These are phyloP conservation scores for Drosophila repletoides DNA, from an alignment of 1,140 invertebrate genomes.

Conservation along the genomic window DNA sequence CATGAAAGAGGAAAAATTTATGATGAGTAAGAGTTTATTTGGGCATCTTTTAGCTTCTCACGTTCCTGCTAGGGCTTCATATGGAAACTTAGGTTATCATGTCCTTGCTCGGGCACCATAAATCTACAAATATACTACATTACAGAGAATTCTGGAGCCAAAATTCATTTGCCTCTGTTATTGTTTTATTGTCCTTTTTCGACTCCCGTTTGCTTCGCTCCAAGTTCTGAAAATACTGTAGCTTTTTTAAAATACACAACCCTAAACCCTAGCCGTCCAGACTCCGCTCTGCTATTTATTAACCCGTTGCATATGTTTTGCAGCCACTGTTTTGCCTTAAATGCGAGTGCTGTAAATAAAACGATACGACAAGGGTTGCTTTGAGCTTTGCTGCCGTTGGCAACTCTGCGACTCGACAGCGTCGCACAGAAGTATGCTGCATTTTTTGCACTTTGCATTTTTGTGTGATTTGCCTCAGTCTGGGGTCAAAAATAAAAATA, in stretches of 20 bases:
- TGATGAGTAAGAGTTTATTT: too few relatives aligned
- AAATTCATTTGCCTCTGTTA: too few relatives aligned
- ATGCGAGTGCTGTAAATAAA: constrained; percentile 62
- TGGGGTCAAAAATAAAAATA: constrained; percentile 18
- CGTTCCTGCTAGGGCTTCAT: too few relatives aligned
- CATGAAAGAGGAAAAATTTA: too few relatives aligned
- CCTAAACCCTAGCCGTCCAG: background rate
- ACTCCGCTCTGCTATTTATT: constrained; percentile 61
- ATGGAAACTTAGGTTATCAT: too few relatives aligned
- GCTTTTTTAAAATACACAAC: constrained; percentile 32
- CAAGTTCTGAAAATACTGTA: constrained; percentile 33
- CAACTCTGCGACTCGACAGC: constrained; percentile 39
- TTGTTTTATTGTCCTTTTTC: background rate
- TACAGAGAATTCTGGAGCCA: background rate
- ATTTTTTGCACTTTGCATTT: constrained; percentile 69
- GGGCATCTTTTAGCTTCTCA: too few relatives aligned
- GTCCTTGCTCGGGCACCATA: too few relatives aligned
- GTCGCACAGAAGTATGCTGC: constrained; percentile 62
- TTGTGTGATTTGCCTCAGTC: constrained; percentile 59
- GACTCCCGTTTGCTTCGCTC: constrained; percentile 19
- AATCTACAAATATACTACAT: too few relatives aligned
- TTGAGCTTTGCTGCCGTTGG: constrained; percentile 57
- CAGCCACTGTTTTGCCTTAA: constrained; percentile 36
- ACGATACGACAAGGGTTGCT: constrained; percentile 31
- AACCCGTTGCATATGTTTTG: constrained; percentile 78